Evolutionary conservation across 2,113 vertebrate genomes (phyloP), one percentile per base, ranked within the genome.

Genomic region (Erpornis zantholeuca): DNA sequence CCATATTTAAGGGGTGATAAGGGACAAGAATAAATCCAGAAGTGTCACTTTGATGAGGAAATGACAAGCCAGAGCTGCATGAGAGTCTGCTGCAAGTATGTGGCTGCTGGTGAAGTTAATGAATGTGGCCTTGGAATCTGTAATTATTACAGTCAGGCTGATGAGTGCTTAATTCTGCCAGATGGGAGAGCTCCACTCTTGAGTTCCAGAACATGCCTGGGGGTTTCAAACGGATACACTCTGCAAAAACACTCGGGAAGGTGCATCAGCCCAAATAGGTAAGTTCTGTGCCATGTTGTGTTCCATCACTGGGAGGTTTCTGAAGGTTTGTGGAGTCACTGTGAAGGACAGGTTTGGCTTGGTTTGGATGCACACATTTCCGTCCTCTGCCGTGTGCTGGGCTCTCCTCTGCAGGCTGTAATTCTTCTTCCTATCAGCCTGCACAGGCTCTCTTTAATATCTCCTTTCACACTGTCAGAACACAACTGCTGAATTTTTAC

Each of bases 71-170:
- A 96, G 88, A 86, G 73, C 81, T 86, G 56, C 60, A 24, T 1
- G 1, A 63, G 77, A 77, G 22, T 59, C 72, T 94, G 83, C 66
- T 86, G 60, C 53, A 21, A 84, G 70, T 28, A 6, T 69, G 82
- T 61, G 79, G 31, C 79, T 88, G 63, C 63, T 93, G 70, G 27
- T 80, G 42, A 53, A 76, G 45, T 90, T 94, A 70, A 77, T 65
- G 38, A 76, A 12, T 11, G 80, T 92, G 83, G 72, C 90, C 73
- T 78, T 87, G 92, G 84, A 68, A 78, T 82, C 72, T 94, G 93
- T 66, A 33, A 94, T 42, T 40, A 7, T 79, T 82, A 38, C 2
- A 6, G 40, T 56, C 56, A n/a, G 84, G 73, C 90, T 91, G 84
- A 81, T 10, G 35, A 89, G 60, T 88, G 63, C 49, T 92, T 45